These are phyloP conservation scores for Gavialis gangeticus DNA, from an alignment of 2,113 vertebrate species.

Conservation along the genomic window DNA sequence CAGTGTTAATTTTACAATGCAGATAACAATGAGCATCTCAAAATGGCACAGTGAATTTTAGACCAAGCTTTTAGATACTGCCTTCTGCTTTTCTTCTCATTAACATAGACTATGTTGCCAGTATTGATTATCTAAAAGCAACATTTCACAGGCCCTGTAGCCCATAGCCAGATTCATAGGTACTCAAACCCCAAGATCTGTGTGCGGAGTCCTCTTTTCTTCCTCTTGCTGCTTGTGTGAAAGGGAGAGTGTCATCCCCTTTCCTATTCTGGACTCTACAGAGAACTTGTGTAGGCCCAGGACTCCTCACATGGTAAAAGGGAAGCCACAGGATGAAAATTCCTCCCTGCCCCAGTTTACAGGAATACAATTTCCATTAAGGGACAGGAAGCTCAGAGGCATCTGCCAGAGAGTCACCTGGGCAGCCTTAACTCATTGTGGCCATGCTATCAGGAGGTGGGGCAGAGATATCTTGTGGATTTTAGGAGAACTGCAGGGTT, in stretches of 20 bases:
- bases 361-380: background rate
- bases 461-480: background rate
- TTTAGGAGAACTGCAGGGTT: background rate
- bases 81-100: background rate
- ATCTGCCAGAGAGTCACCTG: background rate
- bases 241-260: background rate
- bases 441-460: background rate
- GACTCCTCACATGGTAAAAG: background rate
- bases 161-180: background rate
- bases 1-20: background rate
- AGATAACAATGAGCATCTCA: background rate
- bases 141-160: background rate
- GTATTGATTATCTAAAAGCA: background rate
- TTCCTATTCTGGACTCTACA: background rate
- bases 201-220: background rate
- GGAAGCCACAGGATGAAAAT: background rate
- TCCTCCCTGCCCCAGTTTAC: background rate
- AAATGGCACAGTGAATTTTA: background rate
- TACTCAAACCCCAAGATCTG: background rate
- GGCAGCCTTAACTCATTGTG: background rate
- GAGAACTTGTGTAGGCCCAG: background rate
- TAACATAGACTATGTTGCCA: background rate
- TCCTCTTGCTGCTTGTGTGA: background rate
- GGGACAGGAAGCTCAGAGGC: background rate
- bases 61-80: background rate